phyloP scores from a whole-genome alignment of 2,888 invertebrate species.

The Drosophila aldrichi region DNA sequence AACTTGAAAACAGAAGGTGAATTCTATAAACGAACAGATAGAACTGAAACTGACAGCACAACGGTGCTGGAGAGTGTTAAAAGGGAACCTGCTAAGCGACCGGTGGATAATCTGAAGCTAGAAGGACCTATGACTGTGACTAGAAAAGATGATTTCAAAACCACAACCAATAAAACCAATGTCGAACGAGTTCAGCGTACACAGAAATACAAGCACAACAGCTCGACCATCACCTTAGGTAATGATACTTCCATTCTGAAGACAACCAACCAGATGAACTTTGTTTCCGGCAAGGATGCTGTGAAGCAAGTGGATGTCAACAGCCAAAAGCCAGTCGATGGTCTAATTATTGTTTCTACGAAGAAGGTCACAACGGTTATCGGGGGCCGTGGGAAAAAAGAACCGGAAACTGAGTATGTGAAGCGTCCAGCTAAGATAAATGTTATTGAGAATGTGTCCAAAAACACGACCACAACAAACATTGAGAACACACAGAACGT shows the following conservation, averaged over 20 bases:
- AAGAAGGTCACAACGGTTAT: slow-evolving; percentile 86
- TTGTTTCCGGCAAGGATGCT: slow-evolving; percentile 85
- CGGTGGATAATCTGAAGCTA: slow-evolving; percentile 88
- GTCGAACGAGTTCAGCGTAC: slow-evolving; percentile 61
- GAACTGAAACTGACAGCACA: slow-evolving; percentile 86
- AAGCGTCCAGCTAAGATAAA: slow-evolving; percentile 82
- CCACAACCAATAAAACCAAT: slow-evolving; percentile 50
- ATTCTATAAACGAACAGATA: slow-evolving; percentile 85
- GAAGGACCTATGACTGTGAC: slow-evolving; percentile 86
- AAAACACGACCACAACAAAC: slow-evolving; percentile 81
- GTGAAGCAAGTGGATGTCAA: slow-evolving; percentile 84
- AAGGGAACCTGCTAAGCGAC: slow-evolving; percentile 86
- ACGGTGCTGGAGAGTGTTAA: slow-evolving; percentile 86
- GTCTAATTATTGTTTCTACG: slow-evolving; percentile 86
- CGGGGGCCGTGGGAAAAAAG: slow-evolving; percentile 81
- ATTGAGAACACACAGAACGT: slow-evolving; percentile 79
- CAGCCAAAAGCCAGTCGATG: slow-evolving; percentile 85
- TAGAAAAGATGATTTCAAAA: slow-evolving; percentile 70
- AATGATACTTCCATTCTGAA: slow-evolving; percentile 86
- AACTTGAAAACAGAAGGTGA: slow-evolving; percentile 85
- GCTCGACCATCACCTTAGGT: slow-evolving; percentile 89
- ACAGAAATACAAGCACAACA: slow-evolving; percentile 77
- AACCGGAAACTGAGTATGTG: slow-evolving; percentile 83
- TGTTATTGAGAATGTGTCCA: slow-evolving; percentile 83
- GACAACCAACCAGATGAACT: slow-evolving; percentile 88